phyloP scores from a whole-genome alignment of 1,140 invertebrate species.

The Saccostrea echinata region DNA sequence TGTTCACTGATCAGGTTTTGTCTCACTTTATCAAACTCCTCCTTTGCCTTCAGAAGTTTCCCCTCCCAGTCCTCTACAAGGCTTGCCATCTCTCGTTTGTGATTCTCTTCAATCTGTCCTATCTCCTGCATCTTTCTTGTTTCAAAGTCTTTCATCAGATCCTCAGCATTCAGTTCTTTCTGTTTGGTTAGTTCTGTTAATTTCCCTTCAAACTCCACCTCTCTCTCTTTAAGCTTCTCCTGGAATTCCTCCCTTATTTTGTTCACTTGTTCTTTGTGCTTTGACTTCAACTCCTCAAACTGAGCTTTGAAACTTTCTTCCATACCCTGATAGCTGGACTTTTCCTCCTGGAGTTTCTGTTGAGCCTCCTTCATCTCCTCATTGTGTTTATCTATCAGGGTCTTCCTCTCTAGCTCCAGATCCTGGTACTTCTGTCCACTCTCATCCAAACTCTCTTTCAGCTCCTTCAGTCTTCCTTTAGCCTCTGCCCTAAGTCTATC shows the following conservation, averaged over 20 bases:
- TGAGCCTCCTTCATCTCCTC: slow-evolving; percentile 42
- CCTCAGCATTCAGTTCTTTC: slow-evolving; percentile 68
- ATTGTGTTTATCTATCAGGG: slow-evolving; percentile 50
- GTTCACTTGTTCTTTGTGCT: slow-evolving; percentile 69
- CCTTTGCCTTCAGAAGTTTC: slow-evolving; percentile 55
- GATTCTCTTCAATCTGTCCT: slow-evolving; percentile 60
- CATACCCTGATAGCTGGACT: neutral
- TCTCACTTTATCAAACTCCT: slow-evolving; percentile 54
- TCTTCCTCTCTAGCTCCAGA: slow-evolving; percentile 39
- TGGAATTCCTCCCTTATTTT: slow-evolving; percentile 74
- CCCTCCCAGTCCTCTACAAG: slow-evolving; percentile 53
- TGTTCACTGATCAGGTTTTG: neutral
- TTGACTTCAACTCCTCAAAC: slow-evolving; percentile 69
- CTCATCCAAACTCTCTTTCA: slow-evolving; percentile 65
- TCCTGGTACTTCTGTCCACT: slow-evolving; percentile 42
- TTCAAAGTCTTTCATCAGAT: slow-evolving; percentile 66
- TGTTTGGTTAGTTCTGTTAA: slow-evolving; percentile 66
- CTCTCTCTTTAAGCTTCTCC: slow-evolving; percentile 73
- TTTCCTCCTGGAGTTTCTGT: slow-evolving; percentile 53
- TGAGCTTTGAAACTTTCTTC: slow-evolving; percentile 70
- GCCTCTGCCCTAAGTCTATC: slow-evolving; percentile 63
- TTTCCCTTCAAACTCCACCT: slow-evolving; percentile 69
- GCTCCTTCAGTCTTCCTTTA: slow-evolving; percentile 64
- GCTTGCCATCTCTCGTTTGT: slow-evolving; percentile 56
- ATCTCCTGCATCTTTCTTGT: slow-evolving; percentile 66